Conservation (phyloP, 2,797 vertebrate species). For the Epinephelus malabaricus region DNA sequence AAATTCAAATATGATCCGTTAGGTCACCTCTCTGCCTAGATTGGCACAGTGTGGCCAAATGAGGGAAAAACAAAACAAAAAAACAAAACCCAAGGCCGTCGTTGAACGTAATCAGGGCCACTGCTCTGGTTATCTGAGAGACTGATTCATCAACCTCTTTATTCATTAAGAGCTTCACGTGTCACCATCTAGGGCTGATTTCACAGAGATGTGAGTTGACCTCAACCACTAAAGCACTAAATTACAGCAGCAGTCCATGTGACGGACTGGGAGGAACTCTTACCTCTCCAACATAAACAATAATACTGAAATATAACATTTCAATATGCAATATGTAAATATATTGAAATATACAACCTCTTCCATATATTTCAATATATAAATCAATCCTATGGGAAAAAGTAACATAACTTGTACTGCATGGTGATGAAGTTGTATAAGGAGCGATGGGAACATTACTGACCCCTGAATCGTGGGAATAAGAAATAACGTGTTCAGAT, state of each 20-base stretch:
- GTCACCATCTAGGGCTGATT: constrained; percentile 12
- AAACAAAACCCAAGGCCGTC: constrained; percentile 2
- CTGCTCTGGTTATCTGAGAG: constrained; percentile 3
- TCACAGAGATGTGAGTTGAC: constrained; percentile 32
- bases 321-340: constrained; percentile 52
- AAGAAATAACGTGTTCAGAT: background rate
- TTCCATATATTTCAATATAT: constrained; percentile 60
- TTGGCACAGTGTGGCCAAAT: constrained; percentile 23
- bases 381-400: constrained; percentile 32
- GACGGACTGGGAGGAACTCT: constrained; percentile 23
- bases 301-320: constrained; percentile 66
- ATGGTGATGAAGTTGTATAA: constrained; percentile 8
- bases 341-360: constrained; percentile 60
- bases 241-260: constrained; percentile 69
- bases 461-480: constrained; percentile 20
- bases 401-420: background rate
- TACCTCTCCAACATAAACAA: constrained; percentile 41
- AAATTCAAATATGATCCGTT: constrained; percentile 46
- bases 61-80: background rate
- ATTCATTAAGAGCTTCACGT: constrained; percentile 26
- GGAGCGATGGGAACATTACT: constrained; percentile 9
- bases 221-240: constrained; percentile 66
- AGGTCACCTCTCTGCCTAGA: constrained; percentile 42
- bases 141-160: constrained; percentile 1
- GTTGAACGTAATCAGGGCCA: background rate